Percentiles rank a stretch among this genome's conserved stretches.
Conservation (phyloP, 2,888 invertebrate species). For the Dryadula phaetusa region DNA sequence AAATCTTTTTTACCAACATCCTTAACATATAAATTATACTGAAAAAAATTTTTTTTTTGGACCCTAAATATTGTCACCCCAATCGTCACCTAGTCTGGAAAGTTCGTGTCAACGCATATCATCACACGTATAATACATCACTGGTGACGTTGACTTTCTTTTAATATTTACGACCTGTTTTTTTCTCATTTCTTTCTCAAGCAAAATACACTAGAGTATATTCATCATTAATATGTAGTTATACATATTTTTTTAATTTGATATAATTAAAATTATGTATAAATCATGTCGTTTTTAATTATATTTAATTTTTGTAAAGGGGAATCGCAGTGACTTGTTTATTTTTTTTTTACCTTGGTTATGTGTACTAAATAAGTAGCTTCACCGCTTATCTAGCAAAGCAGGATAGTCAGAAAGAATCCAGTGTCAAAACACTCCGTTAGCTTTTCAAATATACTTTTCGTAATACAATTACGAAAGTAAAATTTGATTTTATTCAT, state of each 20-base stretch:
- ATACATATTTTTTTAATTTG: background rate
- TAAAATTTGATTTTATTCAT: too few relatives aligned
- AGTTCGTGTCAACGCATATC: slow-evolving; percentile 35
- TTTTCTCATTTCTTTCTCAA: slow-evolving; percentile 1
- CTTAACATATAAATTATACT: background rate
- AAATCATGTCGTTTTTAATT: too few relatives aligned
- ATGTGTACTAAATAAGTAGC: too few relatives aligned
- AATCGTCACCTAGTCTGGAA: slow-evolving; percentile 21
- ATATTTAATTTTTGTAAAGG: too few relatives aligned
- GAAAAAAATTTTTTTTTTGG: background rate
- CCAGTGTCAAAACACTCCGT: too few relatives aligned
- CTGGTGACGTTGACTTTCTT: slow-evolving; percentile 21
- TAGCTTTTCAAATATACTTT: too few relatives aligned
- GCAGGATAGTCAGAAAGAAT: too few relatives aligned
- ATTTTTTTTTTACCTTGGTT: too few relatives aligned
- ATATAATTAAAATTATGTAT: too few relatives aligned
- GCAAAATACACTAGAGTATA: background rate
- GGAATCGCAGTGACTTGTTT: too few relatives aligned
- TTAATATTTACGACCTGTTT: slow-evolving; percentile 18
- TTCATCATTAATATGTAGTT: background rate
- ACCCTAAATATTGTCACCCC: background rate
- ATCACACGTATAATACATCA: slow-evolving; percentile 30
- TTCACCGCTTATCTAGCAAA: too few relatives aligned
- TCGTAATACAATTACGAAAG: too few relatives aligned
- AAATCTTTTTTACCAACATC: background rate